Base-by-base conservation (phyloP, 2,888 invertebrate species). In the Idaea dimidiata region DNA sequence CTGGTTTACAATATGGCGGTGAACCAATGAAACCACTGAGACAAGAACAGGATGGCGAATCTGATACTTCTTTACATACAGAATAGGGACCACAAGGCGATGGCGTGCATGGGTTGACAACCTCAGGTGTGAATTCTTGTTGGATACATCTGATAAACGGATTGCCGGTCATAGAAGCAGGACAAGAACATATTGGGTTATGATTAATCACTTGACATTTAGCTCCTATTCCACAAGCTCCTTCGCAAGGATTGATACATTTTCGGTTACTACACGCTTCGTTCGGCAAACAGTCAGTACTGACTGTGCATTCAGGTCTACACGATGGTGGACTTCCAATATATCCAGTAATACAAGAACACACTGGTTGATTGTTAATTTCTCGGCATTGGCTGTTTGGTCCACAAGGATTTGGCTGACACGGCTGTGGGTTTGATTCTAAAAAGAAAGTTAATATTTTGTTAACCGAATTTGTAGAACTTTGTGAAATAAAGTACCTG, bases 71-170 rank as follows among this genome's bases (percentile, higher is more conserved):
- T 78, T 94, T 94, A 76, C 97, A 97, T 77, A 95, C 93, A 0
- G 96, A 93, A 80, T 96, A 95, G 0, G 96, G 94, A n/a, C 97
- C 97, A 81, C 97, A 97, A 0, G 97, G 97, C 54, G 96, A 95
- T 60, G 96, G 96, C 62, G 91, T 87, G 77, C 97, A 97, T n/a
- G 96, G 95, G 76, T 96, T 94, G 33, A 90, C 77, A 56, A 83
- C 80, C 70, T 90, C 88, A 17, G 92, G 93, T 74, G 84, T 89
- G 75, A 89, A 93, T 88, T 86, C 82, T 83, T 87, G 87, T 33
- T 83, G 61, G 65, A 86, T 85, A 80, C 97, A 97, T 81, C 95
- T 93, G 31, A 94, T 87, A 77, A 97, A 97, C 1, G 97, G 96
- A 93, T 96, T 96, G 58, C 97, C 97, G 7, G 94, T 95, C 74